Evolutionary conservation across 2,797 vertebrate species (phyloP).

Genomic region (Enteromius paludinosus): DNA sequence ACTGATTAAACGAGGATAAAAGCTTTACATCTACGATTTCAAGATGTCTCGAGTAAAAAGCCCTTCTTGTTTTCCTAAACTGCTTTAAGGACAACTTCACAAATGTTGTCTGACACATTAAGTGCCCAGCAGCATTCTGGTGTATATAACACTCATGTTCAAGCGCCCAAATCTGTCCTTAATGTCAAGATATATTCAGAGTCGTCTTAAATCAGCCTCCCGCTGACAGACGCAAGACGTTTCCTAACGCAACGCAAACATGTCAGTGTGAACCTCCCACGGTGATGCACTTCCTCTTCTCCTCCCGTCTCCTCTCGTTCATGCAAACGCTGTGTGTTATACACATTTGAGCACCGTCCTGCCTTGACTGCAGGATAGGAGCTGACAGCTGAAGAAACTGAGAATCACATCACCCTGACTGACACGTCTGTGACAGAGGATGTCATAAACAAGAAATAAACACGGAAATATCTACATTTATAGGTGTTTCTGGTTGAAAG

Average conservation of each 20-base stretch:
- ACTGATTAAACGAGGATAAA: not conserved
- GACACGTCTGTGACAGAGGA: not conserved
- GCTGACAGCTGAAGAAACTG: not conserved
- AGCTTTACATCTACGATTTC: not conserved
- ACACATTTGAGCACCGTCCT: not conserved
- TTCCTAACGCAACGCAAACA: constrained; percentile 12
- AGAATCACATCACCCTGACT: not conserved
- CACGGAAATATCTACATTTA: too few relatives aligned
- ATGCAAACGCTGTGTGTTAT: not conserved
- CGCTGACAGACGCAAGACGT: not conserved
- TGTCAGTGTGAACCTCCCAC: not conserved
- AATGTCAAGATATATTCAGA: not conserved
- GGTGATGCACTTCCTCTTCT: not conserved
- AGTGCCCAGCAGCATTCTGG: not conserved
- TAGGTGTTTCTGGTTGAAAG: not conserved
- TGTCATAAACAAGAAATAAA: not conserved
- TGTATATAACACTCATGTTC: not conserved
- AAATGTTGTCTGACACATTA: constrained; percentile 29
- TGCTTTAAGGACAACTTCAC: constrained; percentile 28
- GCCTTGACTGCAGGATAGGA: not conserved
- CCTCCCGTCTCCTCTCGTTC: not conserved
- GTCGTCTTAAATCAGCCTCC: not conserved
- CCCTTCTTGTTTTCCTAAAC: not conserved
- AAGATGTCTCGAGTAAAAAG: not conserved
- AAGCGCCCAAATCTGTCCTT: not conserved